phyloP scores from a whole-genome alignment of 2,113 vertebrate species.

The Sphaerodactylus townsendi region DNA sequence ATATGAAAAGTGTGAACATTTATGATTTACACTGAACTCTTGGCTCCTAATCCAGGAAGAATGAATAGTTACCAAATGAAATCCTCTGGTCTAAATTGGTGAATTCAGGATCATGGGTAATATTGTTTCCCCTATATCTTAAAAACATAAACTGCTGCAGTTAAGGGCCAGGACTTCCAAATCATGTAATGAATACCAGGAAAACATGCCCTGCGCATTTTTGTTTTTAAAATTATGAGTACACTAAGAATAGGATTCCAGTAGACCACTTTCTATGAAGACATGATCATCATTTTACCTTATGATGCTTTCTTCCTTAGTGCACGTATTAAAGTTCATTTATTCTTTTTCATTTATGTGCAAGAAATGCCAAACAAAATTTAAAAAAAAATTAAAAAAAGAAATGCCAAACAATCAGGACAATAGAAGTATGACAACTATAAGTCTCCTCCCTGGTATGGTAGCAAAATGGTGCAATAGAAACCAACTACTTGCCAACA shows the following conservation, averaged over 20 bases:
- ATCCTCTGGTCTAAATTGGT: background rate
- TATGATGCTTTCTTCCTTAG: background rate
- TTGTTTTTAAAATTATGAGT: background rate
- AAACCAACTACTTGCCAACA: slow-evolving; percentile 18
- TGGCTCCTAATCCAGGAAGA: background rate
- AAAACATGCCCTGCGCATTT: background rate
- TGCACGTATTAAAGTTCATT: background rate
- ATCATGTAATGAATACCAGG: background rate
- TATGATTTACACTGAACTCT: background rate
- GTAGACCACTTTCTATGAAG: background rate
- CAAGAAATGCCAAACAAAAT: slow-evolving; percentile 15
- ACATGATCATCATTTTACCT: background rate
- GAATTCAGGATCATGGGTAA: background rate
- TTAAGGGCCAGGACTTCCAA: background rate
- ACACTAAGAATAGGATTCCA: background rate
- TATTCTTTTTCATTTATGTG: background rate
- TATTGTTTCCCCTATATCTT: background rate
- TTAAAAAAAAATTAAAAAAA: too few species aligned
- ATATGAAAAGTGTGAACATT: background rate
- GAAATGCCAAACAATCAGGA: slow-evolving; percentile 28
- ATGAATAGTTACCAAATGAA: background rate
- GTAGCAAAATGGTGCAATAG: slow-evolving; percentile 26
- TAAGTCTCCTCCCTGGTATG: slow-evolving; percentile 33
- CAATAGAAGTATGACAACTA: slow-evolving; percentile 11
- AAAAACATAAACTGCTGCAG: background rate